Conservation (phyloP, 2,888 invertebrate species). For the Alloscopus bannaensis region DNA sequence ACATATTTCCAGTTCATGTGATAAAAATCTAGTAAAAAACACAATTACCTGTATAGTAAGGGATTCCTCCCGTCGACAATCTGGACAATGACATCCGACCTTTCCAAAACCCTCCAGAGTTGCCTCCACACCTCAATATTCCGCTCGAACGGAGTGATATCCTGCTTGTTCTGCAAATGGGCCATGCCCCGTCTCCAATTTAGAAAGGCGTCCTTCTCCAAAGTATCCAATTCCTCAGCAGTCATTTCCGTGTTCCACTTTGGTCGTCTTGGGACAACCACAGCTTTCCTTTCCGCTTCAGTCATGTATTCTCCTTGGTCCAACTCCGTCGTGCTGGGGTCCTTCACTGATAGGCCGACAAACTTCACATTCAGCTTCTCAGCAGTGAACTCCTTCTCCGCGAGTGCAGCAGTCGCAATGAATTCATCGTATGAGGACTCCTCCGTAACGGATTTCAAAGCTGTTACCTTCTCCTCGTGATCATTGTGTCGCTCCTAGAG, state of each 20-base stretch:
- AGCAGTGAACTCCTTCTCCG: conserved; percentile 90
- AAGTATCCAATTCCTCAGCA: conserved; percentile 85
- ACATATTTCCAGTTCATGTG: conserved; percentile 3
- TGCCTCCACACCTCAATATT: conserved; percentile 99
- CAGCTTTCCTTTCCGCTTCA: conserved; percentile 68
- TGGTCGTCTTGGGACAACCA: conserved; percentile 79
- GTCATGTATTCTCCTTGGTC: conserved; percentile 69
- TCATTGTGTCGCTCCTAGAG: conserved; percentile 65
- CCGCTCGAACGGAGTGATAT: conserved; percentile 96
- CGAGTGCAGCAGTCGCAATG: conserved; percentile 94
- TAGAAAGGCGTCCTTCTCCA: conserved; percentile 90
- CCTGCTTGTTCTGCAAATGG: conserved; percentile 85
- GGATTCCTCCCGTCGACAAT: conserved; percentile 98
- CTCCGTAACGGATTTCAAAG: conserved; percentile 80
- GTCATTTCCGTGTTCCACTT: conserved; percentile 85
- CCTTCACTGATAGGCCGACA: conserved; percentile 81
- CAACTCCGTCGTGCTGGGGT: conserved; percentile 79
- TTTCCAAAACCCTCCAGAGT: conserved; percentile 98
- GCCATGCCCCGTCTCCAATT: conserved; percentile 93
- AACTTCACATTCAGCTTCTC: conserved; percentile 91
- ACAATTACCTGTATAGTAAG: conserved; percentile 83
- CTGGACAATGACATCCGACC: conserved; percentile 92
- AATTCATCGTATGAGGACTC: conserved; percentile 98
- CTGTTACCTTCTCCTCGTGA: conserved; percentile 62
- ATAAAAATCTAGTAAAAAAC: not conserved